Evolutionary conservation across 2,113 vertebrate species (phyloP).

Genomic region (Dendropsophus ebraccatus): DNA sequence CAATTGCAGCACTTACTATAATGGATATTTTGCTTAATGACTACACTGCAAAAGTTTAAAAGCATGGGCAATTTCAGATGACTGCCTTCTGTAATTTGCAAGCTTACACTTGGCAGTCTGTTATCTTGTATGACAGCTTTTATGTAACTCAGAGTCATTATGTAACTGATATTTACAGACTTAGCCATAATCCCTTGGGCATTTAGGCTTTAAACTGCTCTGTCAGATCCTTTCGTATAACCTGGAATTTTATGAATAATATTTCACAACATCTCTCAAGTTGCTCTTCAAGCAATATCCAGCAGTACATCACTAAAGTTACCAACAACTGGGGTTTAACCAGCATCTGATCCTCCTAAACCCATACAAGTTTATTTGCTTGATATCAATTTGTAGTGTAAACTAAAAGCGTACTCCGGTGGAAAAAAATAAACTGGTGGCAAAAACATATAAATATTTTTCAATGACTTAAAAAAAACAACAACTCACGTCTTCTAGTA

Average conservation of each 20-base stretch:
- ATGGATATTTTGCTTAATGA: neutral
- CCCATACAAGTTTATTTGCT: neutral
- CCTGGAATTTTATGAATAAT: slow-evolving; percentile 6
- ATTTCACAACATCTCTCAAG: slow-evolving; percentile 12
- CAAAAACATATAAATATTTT: too few relatives aligned
- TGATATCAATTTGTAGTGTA: neutral
- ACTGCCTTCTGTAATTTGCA: slow-evolving; percentile 15
- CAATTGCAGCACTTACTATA: neutral
- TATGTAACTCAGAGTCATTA: slow-evolving; percentile 24
- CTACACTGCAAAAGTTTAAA: neutral
- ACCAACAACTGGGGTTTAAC: neutral
- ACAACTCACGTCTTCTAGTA: too few relatives aligned
- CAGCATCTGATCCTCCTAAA: too few relatives aligned
- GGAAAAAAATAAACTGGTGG: too few relatives aligned
- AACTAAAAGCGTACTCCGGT: too few relatives aligned
- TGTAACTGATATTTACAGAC: slow-evolving; percentile 43
- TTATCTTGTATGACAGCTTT: slow-evolving; percentile 26
- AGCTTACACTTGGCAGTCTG: neutral
- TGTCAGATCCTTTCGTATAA: neutral
- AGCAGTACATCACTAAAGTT: neutral
- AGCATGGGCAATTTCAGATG: neutral
- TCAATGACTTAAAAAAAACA: too few relatives aligned
- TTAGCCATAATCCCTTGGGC: slow-evolving; percentile 21
- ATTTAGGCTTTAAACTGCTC: slow-evolving; percentile 24
- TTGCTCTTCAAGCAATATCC: neutral